Conservation (phyloP, 2,113 vertebrate species). For the Stictonetta naevosa region DNA sequence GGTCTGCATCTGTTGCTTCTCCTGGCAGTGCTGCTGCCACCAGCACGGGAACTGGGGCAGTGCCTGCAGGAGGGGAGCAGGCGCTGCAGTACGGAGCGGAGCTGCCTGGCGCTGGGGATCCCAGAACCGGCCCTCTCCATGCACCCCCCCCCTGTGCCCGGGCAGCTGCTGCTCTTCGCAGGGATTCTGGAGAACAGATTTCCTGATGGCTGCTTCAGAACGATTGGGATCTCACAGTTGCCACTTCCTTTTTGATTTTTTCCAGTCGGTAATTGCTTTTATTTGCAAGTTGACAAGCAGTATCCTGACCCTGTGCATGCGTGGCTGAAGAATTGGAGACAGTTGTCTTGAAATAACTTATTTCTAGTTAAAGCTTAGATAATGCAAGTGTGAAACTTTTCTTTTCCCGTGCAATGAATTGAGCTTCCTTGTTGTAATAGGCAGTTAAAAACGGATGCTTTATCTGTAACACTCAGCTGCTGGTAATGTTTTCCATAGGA, state of each 20-base stretch:
- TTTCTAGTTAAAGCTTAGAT: conserved; percentile 12
- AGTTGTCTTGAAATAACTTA: conserved; percentile 57
- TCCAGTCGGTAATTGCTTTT: conserved; percentile 57
- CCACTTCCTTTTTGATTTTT: background rate
- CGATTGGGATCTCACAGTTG: background rate
- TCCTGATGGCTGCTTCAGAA: background rate
- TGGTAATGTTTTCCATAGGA: conserved; percentile 40
- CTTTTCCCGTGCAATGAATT: conserved; percentile 48
- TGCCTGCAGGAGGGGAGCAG: background rate
- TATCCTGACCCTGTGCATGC: conserved; percentile 1
- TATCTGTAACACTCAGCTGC: conserved; percentile 55
- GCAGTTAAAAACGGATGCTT: conserved; percentile 50
- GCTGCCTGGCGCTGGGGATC: rapidly evolving
- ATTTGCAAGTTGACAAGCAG: conserved; percentile 45
- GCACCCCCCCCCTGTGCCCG: rapidly evolving
- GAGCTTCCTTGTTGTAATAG: conserved; percentile 53
- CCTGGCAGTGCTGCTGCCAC: background rate
- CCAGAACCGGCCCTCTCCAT: rapidly evolving
- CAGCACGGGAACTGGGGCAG: background rate
- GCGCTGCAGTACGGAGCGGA: rapidly evolving
- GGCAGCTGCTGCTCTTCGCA: background rate
- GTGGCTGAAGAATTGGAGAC: background rate
- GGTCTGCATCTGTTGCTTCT: rapidly evolving
- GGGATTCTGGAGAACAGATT: background rate
- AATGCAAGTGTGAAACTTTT: conserved; percentile 47